A percentile compares a stretch with the other conserved stretches of the same genome.
Conservation (phyloP, 2,797 vertebrate species). For the Iguana delicatissima region DNA sequence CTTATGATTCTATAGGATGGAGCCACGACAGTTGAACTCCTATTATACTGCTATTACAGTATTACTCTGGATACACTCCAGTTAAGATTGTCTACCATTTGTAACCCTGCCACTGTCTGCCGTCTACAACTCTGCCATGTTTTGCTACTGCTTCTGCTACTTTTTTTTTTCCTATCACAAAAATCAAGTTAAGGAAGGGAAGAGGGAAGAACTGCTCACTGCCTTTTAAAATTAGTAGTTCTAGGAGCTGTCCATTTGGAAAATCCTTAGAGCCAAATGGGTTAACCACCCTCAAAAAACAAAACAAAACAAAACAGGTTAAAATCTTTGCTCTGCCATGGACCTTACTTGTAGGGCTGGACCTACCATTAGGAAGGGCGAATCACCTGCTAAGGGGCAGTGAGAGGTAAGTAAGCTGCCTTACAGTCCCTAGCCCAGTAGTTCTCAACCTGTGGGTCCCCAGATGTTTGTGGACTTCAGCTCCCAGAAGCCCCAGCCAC, state of each 20-base stretch:
- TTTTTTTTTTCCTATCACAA: not conserved
- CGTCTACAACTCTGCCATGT: not conserved
- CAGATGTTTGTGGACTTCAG: no score
- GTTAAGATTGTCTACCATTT: no score
- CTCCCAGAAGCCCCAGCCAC: no score
- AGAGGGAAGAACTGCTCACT: not conserved
- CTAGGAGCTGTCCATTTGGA: not conserved
- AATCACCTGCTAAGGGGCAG: no score
- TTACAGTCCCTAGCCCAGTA: no score
- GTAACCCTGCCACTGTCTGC: not conserved
- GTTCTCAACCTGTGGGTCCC: no score
- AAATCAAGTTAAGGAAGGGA: not conserved
- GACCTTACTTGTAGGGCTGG: not conserved
- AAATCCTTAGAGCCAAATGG: not conserved
- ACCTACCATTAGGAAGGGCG: no score
- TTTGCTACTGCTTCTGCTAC: not conserved
- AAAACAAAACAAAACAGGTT: not conserved
- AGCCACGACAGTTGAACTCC: no score
- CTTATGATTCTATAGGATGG: no score
- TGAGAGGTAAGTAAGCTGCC: no score
- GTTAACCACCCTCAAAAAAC: not conserved
- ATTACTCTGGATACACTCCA: no score
- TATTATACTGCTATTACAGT: no score
- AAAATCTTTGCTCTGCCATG: not conserved
- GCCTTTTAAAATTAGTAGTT: not conserved